phyloP scores from a whole-genome alignment of 2,888 invertebrate genomes.

The Liposcelis brunnea region DNA sequence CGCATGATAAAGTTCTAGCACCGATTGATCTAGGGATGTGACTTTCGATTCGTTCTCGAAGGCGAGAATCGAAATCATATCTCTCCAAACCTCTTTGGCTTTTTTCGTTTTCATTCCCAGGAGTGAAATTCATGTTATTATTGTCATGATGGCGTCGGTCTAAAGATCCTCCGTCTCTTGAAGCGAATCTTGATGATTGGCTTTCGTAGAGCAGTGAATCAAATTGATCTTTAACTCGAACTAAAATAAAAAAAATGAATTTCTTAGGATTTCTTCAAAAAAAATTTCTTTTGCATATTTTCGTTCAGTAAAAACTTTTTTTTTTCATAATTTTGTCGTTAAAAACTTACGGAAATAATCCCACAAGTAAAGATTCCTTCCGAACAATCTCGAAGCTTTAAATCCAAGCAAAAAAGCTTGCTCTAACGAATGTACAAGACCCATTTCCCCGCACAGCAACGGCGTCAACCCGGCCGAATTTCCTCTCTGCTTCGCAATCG shows the following conservation, averaged over 20 bases:
- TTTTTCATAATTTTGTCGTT: conserved; percentile 11
- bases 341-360: conserved; percentile 88
- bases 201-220: conserved; percentile 47
- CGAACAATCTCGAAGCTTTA: conserved; percentile 80
- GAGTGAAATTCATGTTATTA: conserved; percentile 1
- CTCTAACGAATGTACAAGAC: conserved; percentile 83
- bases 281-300: not conserved
- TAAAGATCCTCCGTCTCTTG: conserved; percentile 8
- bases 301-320: conserved; percentile 14
- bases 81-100: not conserved
- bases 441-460: conserved; percentile 86
- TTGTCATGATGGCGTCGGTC: conserved; percentile 4
- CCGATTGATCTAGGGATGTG: conserved; percentile 12
- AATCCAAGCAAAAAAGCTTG: conserved; percentile 92
- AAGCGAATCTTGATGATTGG: conserved; percentile 12
- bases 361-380: conserved; percentile 92
- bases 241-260: conserved; percentile 29
- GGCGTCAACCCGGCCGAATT: conserved; percentile 57
- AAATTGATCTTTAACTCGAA: conserved; percentile 63
- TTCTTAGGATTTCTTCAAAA: not conserved
- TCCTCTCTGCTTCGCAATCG: conserved; percentile 37
- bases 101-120: not conserved
- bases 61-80: not conserved
- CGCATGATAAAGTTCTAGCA: not conserved
- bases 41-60: not conserved